A percentile compares a stretch with the other conserved stretches of the same genome.
Evolutionary conservation across 2,888 invertebrate species (phyloP).

Genomic region (Dasypogon diadema): DNA sequence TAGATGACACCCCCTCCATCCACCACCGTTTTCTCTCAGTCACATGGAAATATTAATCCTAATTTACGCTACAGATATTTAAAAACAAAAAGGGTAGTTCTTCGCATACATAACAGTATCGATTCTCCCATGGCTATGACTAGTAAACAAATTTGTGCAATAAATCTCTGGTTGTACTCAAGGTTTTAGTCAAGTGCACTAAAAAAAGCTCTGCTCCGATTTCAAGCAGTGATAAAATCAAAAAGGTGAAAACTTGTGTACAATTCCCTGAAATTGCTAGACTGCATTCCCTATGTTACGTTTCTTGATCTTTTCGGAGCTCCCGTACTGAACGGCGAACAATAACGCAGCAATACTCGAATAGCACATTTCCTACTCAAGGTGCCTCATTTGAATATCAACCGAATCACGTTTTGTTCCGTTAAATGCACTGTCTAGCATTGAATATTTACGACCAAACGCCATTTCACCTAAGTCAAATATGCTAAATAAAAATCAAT

Average conservation of each 20-base stretch:
- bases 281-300: constrained; percentile 7
- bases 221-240: constrained; percentile 30
- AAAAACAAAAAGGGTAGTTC: too few relatives aligned
- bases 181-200: constrained; percentile 32
- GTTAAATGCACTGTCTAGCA: constrained; percentile 56
- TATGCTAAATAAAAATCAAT: constrained; percentile 56
- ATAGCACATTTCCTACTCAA: constrained; percentile 37
- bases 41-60: too few relatives aligned
- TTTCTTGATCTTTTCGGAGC: not conserved
- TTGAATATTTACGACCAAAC: constrained; percentile 55
- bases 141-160: constrained; percentile 26
- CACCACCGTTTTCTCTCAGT: too few relatives aligned
- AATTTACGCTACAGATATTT: too few relatives aligned
- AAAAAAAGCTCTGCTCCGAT: constrained; percentile 10
- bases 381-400: constrained; percentile 56
- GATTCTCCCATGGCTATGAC: not conserved
- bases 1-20: too few relatives aligned
- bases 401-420: constrained; percentile 55
- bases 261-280: constrained; percentile 34
- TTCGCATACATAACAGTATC: not conserved
- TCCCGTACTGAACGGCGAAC: not conserved
- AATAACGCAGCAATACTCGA: constrained; percentile 36
- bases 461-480: constrained; percentile 54
- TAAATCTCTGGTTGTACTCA: constrained; percentile 16
- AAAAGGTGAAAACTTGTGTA: constrained; percentile 49